Evolutionary conservation across 2,888 invertebrate species (phyloP).

Genomic region (Masnerella sp.): DNA sequence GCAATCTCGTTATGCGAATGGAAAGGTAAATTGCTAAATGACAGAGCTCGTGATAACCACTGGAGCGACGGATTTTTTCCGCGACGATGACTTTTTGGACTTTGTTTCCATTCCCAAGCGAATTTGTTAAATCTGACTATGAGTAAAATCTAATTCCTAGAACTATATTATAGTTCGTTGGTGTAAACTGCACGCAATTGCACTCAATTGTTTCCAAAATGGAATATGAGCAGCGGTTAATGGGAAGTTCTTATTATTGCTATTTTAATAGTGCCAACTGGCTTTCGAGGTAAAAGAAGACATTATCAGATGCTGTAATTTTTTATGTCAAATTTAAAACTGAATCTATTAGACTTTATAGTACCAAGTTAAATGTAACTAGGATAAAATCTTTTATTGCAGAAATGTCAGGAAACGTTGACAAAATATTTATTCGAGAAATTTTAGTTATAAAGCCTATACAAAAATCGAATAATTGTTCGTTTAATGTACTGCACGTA

Average conservation of each 20-base stretch:
- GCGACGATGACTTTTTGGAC: constrained; percentile 17
- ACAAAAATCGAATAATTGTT: too few relatives aligned
- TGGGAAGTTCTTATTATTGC: constrained; percentile 54
- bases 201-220: constrained; percentile 56
- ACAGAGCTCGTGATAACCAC: constrained; percentile 25
- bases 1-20: constrained; percentile 37
- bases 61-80: constrained; percentile 12
- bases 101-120: constrained; percentile 9
- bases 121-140: constrained; percentile 36
- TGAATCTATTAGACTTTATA: constrained; percentile 13
- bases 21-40: constrained; percentile 56
- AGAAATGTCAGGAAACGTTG: too few relatives aligned
- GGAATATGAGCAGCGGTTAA: constrained; percentile 47
- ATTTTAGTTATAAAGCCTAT: neutral
- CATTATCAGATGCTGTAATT: constrained; percentile 29
- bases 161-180: constrained; percentile 51
- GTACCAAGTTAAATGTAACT: neutral
- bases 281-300: constrained; percentile 49
- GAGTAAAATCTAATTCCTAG: constrained; percentile 45
- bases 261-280: constrained; percentile 49
- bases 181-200: constrained; percentile 51
- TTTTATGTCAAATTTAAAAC: constrained; percentile 29
- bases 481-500: too few relatives aligned
- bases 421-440: neutral
- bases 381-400: too few relatives aligned